Evolutionary conservation across 2,113 vertebrate species (phyloP).

Genomic region (Halcyon malimbica): DNA sequence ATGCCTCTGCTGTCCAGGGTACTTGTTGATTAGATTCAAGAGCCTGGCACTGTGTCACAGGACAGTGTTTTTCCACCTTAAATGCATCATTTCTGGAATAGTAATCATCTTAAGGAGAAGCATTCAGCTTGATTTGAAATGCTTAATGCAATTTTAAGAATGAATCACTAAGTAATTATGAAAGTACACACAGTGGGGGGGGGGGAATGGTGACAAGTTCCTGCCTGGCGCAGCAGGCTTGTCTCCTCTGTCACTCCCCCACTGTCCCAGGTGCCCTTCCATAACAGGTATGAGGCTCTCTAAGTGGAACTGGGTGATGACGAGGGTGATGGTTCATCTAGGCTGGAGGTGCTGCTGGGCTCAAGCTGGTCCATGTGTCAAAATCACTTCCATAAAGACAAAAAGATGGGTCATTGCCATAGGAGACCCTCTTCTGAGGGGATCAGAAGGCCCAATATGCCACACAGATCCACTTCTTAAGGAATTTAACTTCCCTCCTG

Average conservation of each 20-base stretch:
- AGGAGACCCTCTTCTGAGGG: not conserved
- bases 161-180: not conserved
- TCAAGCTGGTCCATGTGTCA: too few species aligned
- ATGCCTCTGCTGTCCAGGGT: not conserved
- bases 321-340: not conserved
- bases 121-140: not conserved
- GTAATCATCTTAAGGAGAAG: not conserved
- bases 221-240: rapidly evolving
- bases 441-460: not conserved
- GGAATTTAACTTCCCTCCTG: not conserved
- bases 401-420: too few species aligned
- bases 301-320: not conserved
- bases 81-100: not conserved
- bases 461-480: not conserved
- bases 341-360: not conserved
- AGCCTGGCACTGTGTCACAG: not conserved
- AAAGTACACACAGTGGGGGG: rapidly evolving
- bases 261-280: not conserved
- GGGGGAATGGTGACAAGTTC: not conserved
- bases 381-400: not conserved
- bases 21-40: not conserved
- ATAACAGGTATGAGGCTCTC: not conserved
- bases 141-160: not conserved
- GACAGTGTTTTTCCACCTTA: not conserved
- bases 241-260: not conserved